These are phyloP conservation scores for Caenorhabditis macrosperma DNA, from an alignment of 2,888 invertebrate species.

Conservation along the genomic window DNA sequence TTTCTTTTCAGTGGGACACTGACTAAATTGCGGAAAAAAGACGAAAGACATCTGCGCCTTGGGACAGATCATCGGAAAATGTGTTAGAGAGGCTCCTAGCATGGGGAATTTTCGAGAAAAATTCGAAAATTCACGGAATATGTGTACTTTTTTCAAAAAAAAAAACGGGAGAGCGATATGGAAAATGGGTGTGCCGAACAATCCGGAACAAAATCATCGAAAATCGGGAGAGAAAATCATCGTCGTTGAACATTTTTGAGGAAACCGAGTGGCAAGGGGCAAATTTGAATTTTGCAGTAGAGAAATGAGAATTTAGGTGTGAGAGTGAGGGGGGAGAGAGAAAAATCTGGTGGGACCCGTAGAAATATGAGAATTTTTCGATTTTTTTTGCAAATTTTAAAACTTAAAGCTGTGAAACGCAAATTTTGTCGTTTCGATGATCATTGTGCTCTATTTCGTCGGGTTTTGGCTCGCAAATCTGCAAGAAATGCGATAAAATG, in stretches of 20 bases:
- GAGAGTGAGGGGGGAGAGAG: background rate
- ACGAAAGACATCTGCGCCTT: slow-evolving; percentile 7
- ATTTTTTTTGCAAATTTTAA: background rate
- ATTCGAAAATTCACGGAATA: background rate
- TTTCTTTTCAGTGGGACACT: background rate
- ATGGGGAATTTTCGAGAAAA: slow-evolving; percentile 1
- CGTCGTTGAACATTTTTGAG: slow-evolving; percentile 25
- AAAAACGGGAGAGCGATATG: slow-evolving; percentile 32
- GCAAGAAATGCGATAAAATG: background rate
- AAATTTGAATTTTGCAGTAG: background rate
- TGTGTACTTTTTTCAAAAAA: slow-evolving; percentile 17
- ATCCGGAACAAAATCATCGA: background rate
- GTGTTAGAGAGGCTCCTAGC: slow-evolving; percentile 25
- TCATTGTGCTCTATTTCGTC: slow-evolving; percentile 46
- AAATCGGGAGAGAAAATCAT: slow-evolving; percentile 10
- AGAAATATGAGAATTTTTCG: background rate
- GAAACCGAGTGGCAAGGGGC: background rate
- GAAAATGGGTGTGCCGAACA: slow-evolving; percentile 18
- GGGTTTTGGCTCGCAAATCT: slow-evolving; percentile 51
- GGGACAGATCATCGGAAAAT: slow-evolving; percentile 12
- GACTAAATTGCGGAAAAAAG: background rate
- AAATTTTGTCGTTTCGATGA: slow-evolving; percentile 52
- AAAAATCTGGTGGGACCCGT: slow-evolving; percentile 4
- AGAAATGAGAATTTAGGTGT: background rate
- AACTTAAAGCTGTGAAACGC: slow-evolving; percentile 49